Base-by-base conservation (phyloP, 37 sponge, comb jelly and placozoan species). In the Eunapius fragilis region DNA sequence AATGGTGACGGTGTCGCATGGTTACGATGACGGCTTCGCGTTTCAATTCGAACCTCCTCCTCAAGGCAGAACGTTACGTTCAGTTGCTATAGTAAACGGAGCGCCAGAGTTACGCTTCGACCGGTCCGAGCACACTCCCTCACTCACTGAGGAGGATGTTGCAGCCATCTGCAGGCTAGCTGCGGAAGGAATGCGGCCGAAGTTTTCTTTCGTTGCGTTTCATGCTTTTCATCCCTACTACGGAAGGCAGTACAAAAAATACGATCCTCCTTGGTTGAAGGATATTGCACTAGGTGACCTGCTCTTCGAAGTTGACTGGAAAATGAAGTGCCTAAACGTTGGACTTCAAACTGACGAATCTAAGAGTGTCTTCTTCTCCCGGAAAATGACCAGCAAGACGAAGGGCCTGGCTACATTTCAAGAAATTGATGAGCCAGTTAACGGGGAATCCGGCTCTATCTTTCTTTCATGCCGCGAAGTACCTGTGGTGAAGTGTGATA, bases 111-210 rank as follows among this genome's bases (percentile, higher is more conserved):
- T 89, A 27, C 31, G 28, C 26, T 89, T 89, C 32, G 72, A 69
- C 73, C 48, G 80, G 9, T 70, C 80, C 6, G 72, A 27, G 2
- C 69, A 85, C 30, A 67, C 79, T 0, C 86, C 90, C 25, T 69
- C 86, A 1, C 31, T 89, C 24, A 89, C 84, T 2, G 90, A 89
- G 79, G 90, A 89, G 49, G 85, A 89, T 37, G 74, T 84, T 0
- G 90, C 82, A 10, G 34, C 30, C 22, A 37, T 35, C 5, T 25
- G 69, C 11, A 79, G 86, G 31, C 78, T 84, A 10, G 70, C 19
- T 2, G 7, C 10, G 2, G 90, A 89, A 31, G 47, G 71, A 2
- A 78, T 25, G 0, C 79, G 85, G 10, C 90, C 90, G 2, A 72
- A 74, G 31, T 89, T 89, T 72, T 72, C 47, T 27, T 89, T 71